Percentiles rank a stretch among this genome's conserved stretches.
Conservation (phyloP, 2,888 invertebrate species). For the Bhutanitis thaidina region DNA sequence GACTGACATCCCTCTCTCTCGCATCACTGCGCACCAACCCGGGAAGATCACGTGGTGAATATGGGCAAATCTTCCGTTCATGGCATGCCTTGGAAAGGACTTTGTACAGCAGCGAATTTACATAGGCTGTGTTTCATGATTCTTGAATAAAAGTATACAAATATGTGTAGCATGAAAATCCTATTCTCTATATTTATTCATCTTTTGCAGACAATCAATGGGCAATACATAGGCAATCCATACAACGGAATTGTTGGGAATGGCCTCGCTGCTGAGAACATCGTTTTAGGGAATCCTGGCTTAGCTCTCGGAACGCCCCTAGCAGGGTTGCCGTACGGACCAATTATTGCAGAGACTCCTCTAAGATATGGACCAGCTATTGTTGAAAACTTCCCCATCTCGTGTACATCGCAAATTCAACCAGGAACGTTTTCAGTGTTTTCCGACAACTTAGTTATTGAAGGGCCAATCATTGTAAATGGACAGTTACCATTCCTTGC, state of each 20-base stretch:
- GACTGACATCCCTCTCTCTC: too few species aligned
- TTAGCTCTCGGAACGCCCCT: conserved; percentile 1
- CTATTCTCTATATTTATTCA: too few species aligned
- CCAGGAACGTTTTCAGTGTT: conserved; percentile 37
- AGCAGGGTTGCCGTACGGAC: conserved; percentile 9
- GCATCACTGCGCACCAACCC: too few species aligned
- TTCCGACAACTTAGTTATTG: conserved; percentile 38
- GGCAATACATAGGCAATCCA: conserved; percentile 13
- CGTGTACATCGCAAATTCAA: conserved; percentile 35
- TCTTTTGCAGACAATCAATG: conserved; percentile 12
- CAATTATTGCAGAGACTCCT: conserved; percentile 15
- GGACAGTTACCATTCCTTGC: conserved; percentile 43
- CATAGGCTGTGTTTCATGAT: too few species aligned
- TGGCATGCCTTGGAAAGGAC: too few species aligned
- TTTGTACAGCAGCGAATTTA: too few species aligned
- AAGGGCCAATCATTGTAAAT: conserved; percentile 35
- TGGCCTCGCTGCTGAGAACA: conserved; percentile 5
- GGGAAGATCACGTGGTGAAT: too few species aligned
- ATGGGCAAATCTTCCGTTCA: too few species aligned
- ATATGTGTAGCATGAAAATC: too few species aligned
- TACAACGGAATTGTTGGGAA: conserved; percentile 5
- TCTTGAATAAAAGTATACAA: too few species aligned
- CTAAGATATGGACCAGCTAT: conserved; percentile 17
- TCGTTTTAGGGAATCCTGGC: conserved; percentile 13
- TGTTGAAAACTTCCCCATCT: conserved; percentile 24